Conservation (phyloP, 2,797 vertebrate species). For the Sebastes vulpes region DNA sequence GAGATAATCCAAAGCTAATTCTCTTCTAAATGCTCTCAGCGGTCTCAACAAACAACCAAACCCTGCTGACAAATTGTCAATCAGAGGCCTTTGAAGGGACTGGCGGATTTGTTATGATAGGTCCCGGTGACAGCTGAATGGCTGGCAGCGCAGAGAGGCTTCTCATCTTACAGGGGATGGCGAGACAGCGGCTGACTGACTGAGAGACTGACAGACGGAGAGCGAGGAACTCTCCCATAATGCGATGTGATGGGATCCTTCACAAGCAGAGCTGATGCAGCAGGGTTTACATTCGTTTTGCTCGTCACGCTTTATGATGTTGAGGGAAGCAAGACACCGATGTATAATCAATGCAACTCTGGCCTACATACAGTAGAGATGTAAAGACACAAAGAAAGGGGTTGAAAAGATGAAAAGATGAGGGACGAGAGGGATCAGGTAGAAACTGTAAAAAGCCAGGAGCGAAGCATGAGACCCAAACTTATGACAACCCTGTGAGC, state of each 20-base stretch:
- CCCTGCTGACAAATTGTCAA: slow-evolving; percentile 56
- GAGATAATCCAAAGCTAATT: slow-evolving; percentile 23
- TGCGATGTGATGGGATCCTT: slow-evolving; percentile 19
- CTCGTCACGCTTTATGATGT: neutral
- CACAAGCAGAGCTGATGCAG: slow-evolving; percentile 10
- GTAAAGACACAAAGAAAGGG: neutral
- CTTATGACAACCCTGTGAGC: slow-evolving; percentile 45
- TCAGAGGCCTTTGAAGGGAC: slow-evolving; percentile 54
- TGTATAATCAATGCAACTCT: neutral
- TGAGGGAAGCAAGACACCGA: neutral
- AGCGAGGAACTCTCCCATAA: slow-evolving; percentile 42
- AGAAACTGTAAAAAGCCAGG: slow-evolving; percentile 8
- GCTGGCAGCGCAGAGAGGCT: slow-evolving; percentile 41
- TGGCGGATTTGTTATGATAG: slow-evolving; percentile 69
- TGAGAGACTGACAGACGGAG: slow-evolving; percentile 30
- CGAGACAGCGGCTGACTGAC: slow-evolving; percentile 51
- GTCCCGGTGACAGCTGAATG: slow-evolving; percentile 65
- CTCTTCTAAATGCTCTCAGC: slow-evolving; percentile 37
- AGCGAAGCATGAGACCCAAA: slow-evolving; percentile 39
- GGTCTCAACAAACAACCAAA: slow-evolving; percentile 47
- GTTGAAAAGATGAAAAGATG: neutral
- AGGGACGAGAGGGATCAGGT: neutral
- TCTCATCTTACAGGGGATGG: slow-evolving; percentile 65
- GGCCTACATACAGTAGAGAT: neutral
- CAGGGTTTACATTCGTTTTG: slow-evolving; percentile 13